Percentiles rank a stretch among this genome's conserved stretches.
Conservation (phyloP, 2,113 vertebrate species). For the Nothoprocta pentlandii region DNA sequence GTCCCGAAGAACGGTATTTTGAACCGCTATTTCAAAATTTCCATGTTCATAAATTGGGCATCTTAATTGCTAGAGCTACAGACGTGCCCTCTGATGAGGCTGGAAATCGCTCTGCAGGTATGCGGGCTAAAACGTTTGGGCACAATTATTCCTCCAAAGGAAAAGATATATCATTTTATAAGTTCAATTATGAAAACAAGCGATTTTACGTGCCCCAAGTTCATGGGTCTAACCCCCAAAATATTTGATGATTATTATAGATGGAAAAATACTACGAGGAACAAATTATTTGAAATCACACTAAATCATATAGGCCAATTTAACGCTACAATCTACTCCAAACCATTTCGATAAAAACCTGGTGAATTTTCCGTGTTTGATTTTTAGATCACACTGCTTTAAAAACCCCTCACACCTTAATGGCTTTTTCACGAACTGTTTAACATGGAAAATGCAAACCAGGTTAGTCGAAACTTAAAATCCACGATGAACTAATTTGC, state of each 20-base stretch:
- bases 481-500: neutral
- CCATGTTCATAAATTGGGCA: neutral
- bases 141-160: neutral
- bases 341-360: neutral
- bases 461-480: neutral
- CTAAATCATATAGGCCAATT: neutral
- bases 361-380: neutral
- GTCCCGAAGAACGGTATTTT: neutral
- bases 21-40: neutral
- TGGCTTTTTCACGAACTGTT: neutral
- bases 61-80: neutral
- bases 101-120: neutral
- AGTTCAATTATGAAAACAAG: neutral
- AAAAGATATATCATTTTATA: neutral
- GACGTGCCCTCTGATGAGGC: neutral
- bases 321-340: neutral
- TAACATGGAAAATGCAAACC: neutral
- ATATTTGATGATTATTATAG: neutral
- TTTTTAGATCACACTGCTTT: neutral
- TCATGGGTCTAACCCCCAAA: neutral
- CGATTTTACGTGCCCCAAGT: neutral
- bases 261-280: neutral
- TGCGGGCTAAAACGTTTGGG: neutral
- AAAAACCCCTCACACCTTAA: neutral
- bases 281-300: neutral